phyloP scores from a whole-genome alignment of 2,888 invertebrate genomes.

The Cremastinae sp. region DNA sequence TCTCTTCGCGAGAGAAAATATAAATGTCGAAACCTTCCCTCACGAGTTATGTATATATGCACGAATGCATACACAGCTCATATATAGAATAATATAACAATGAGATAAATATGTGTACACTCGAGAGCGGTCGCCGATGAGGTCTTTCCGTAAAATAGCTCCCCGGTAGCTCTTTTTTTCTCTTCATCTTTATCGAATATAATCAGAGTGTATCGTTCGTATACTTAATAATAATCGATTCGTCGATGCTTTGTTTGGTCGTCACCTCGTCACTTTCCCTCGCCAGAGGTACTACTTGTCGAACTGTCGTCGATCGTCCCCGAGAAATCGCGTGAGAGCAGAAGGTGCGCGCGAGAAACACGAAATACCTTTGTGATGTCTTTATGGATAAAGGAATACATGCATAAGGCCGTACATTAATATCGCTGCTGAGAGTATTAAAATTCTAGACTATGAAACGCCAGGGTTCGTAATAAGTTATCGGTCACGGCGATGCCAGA shows the following conservation, averaged over 20 bases:
- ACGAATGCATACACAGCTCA: constrained; percentile 31
- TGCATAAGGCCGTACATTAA: constrained; percentile 36
- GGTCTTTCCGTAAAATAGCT: constrained; percentile 40
- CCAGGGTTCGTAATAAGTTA: constrained; percentile 73
- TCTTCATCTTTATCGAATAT: constrained; percentile 25
- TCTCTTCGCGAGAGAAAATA: constrained; percentile 49
- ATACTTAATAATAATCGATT: constrained; percentile 52
- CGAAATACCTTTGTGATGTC: constrained; percentile 35
- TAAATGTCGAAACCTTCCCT: constrained; percentile 63
- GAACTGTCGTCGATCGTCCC: constrained; percentile 1
- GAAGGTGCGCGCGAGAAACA: constrained; percentile 34
- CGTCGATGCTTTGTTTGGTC: constrained; percentile 50
- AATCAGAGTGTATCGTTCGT: constrained; percentile 47
- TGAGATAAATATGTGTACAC: constrained; percentile 9
- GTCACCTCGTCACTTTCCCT: constrained; percentile 37
- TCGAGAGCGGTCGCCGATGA: constrained; percentile 4
- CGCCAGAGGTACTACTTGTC: no score
- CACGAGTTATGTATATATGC: constrained; percentile 48
- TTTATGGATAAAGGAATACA: constrained; percentile 39
- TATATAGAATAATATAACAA: constrained; percentile 6
- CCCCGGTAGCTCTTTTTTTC: neutral
- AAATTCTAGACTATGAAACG: constrained; percentile 53
- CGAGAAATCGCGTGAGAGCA: constrained; percentile 23
- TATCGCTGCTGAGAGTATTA: constrained; percentile 30
- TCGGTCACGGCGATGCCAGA: constrained; percentile 64